A percentile compares a stretch with the other conserved stretches of the same genome.
Conservation (phyloP, 2,797 vertebrate genomes). For the Manis pentadactyla region DNA sequence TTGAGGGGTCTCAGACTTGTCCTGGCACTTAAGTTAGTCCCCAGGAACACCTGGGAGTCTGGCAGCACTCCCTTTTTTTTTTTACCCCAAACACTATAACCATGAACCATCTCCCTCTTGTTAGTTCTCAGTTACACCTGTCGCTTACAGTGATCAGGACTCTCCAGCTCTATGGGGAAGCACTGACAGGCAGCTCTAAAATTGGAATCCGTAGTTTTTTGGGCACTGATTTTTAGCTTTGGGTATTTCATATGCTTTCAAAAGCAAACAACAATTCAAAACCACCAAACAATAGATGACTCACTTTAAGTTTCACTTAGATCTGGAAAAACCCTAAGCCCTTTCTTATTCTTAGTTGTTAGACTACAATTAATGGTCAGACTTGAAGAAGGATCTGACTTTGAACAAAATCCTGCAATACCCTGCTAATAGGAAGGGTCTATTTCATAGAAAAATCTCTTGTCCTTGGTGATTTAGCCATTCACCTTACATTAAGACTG, state of each 20-base stretch:
- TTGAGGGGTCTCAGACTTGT: background rate
- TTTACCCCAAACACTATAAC: background rate
- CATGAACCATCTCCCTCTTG: background rate
- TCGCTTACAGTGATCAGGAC: background rate
- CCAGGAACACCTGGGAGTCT: background rate
- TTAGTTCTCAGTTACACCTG: background rate
- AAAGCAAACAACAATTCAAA: slow-evolving; percentile 10
- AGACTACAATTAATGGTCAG: background rate
- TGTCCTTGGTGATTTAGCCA: background rate
- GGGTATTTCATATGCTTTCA: background rate
- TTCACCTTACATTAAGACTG: slow-evolving; percentile 9
- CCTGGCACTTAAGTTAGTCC: background rate
- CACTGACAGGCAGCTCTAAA: background rate
- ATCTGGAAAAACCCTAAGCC: background rate
- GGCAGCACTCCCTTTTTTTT: background rate
- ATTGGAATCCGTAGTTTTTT: slow-evolving; percentile 24
- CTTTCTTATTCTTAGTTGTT: background rate
- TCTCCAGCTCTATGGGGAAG: background rate
- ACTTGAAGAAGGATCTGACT: background rate
- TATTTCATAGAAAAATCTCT: slow-evolving; percentile 10
- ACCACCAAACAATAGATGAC: background rate
- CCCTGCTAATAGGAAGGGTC: background rate
- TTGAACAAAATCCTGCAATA: background rate
- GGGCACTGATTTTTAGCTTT: background rate
- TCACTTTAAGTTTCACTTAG: background rate